phyloP scores from a whole-genome alignment of 2,888 invertebrate genomes.

The Agrotis clavis region DNA sequence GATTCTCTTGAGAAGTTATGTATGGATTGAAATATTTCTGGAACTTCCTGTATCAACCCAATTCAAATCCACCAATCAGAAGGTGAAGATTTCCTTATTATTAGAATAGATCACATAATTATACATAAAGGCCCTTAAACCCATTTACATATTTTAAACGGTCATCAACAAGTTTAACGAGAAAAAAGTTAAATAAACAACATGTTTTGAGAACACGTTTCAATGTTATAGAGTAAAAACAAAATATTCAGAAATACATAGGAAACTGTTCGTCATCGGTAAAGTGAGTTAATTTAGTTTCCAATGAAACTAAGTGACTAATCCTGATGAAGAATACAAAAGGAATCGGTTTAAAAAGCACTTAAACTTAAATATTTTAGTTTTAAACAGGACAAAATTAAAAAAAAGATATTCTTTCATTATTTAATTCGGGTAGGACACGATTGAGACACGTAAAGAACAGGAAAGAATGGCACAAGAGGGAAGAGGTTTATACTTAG shows the following conservation, averaged over 20 bases:
- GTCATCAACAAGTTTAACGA: constrained; percentile 25
- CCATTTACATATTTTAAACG: constrained; percentile 34
- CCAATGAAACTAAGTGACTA: constrained; percentile 47
- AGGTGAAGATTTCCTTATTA: constrained; percentile 4
- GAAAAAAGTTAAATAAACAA: constrained; percentile 27
- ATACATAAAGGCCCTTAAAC: constrained; percentile 4
- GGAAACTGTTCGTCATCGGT: constrained; percentile 41
- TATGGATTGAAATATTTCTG: not conserved
- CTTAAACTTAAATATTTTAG: not conserved
- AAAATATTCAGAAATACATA: constrained; percentile 24
- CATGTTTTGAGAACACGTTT: constrained; percentile 29
- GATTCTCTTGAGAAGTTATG: not conserved
- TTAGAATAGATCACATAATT: not conserved
- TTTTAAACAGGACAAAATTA: constrained; percentile 5
- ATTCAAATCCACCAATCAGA: constrained; percentile 3
- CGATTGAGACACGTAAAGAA: no score
- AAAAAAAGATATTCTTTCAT: no score
- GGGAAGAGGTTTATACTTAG: no score
- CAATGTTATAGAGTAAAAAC: constrained; percentile 10
- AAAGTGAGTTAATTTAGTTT: constrained; percentile 33
- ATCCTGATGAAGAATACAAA: constrained; percentile 26
- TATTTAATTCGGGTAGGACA: no score
- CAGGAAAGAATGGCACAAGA: no score
- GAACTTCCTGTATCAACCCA: not conserved
- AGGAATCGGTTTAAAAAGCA: not conserved